Evolutionary conservation across 2,113 vertebrate species (phyloP).

Genomic region (Nycticorax nycticorax): DNA sequence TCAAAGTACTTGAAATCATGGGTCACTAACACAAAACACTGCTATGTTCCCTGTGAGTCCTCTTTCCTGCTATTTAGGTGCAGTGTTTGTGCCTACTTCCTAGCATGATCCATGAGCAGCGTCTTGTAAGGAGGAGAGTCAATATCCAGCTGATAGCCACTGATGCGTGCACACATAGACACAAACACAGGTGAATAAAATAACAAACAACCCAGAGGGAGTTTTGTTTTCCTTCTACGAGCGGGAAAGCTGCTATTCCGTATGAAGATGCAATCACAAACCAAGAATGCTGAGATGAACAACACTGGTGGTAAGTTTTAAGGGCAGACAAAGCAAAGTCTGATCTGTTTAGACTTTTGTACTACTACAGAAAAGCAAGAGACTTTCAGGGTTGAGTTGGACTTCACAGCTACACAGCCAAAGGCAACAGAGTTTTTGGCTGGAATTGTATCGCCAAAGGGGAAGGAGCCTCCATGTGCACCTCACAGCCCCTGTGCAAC

Average conservation of each 20-base stretch:
- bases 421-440: not conserved
- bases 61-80: not conserved
- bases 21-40: not conserved
- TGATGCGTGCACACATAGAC: not conserved
- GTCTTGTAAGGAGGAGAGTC: not conserved
- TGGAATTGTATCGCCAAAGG: not conserved
- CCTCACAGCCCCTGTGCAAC: not conserved
- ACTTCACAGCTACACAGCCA: not conserved
- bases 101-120: not conserved
- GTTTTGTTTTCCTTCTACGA: not conserved
- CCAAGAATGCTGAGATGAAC: not conserved
- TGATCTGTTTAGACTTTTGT: not conserved
- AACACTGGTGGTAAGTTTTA: not conserved
- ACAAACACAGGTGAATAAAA: not conserved
- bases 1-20: not conserved
- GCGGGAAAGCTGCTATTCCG: not conserved
- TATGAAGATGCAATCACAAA: not conserved
- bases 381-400: not conserved
- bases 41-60: not conserved
- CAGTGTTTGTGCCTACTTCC: not conserved
- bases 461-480: not conserved
- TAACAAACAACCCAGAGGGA: not conserved
- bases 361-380: not conserved
- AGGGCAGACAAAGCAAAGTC: slow-evolving; percentile 22
- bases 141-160: not conserved